Evolutionary conservation across 2,113 vertebrate genomes (phyloP), one percentile per base, ranked within the genome.

Genomic region (Pundamilia nyererei): DNA sequence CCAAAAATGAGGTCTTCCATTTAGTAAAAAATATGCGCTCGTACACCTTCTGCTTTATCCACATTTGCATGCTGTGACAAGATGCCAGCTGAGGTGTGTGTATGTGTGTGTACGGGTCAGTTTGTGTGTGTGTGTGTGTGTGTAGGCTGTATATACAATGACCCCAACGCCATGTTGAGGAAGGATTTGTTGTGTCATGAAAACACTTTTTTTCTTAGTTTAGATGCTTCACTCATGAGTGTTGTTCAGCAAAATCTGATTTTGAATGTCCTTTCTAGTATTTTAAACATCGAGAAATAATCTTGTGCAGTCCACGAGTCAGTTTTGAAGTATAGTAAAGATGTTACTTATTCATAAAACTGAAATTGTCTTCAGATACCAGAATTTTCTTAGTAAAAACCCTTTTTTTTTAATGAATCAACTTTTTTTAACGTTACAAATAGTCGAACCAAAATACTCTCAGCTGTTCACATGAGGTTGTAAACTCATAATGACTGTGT

Each of bases 1-100:
- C 84, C 89, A 83, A 92, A 95, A 95, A 94, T 79, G 19, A 93
- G 94, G 79, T 94, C 88, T 91, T 85, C 81, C 81, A 87, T 94
- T 94, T 95, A 93, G 87, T 85, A 83, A 92, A 92, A 93, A 91
- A 93, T 89, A 92, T 92, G 92, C 72, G 7, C 84, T 82, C 14
- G 38, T 88, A 91, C 92, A 95, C 92, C 90, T 93, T 89, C 93
- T 92, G 92, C 90, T 94, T 94, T 82, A 10, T 86, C 47, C 84
- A 77, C 35, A 77, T 95, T 80, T 90, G 72, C 85, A 83, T 81
- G 77, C 79, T 89, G 87, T 89, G 93, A 92, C 68, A 38, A 87
- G 84, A 91, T 85, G 83, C 80, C 51, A 60, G 51, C 68, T 87
- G 45, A 86, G 84, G 56, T 88, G 82, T 86, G 79, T 89, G 70